A percentile compares a stretch with the other conserved stretches of the same genome.
phyloP scores from a whole-genome alignment of 2,797 vertebrate species.

The Oryzias sinensis region DNA sequence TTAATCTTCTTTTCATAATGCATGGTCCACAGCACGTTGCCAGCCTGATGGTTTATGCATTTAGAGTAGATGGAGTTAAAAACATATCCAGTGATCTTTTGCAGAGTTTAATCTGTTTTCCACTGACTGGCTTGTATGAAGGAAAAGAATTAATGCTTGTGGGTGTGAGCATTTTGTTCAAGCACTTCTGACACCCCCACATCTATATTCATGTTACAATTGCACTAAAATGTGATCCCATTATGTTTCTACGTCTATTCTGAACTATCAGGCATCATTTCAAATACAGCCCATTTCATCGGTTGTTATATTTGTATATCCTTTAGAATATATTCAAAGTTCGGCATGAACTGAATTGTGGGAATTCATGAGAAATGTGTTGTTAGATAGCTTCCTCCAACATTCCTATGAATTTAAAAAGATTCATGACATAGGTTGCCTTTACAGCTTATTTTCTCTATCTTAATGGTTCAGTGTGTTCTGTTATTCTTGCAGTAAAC shows the following conservation, averaged over 20 bases:
- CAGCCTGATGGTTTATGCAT: slow-evolving; percentile 62
- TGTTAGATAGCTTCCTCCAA: neutral
- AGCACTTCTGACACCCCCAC: neutral
- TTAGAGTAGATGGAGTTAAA: slow-evolving; percentile 51
- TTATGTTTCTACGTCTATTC: slow-evolving; percentile 3
- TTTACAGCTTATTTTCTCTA: too few species aligned
- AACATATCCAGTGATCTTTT: slow-evolving; percentile 39
- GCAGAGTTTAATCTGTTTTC: slow-evolving; percentile 52
- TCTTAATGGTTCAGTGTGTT: too few species aligned
- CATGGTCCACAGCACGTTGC: slow-evolving; percentile 46
- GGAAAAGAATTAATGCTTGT: slow-evolving; percentile 36
- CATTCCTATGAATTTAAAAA: too few species aligned
- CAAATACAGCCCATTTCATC: neutral
- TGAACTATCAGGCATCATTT: neutral
- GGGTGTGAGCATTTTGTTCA: slow-evolving; percentile 16
- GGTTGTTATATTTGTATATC: neutral
- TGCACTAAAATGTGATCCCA: neutral
- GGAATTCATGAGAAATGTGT: neutral
- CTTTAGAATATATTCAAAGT: neutral
- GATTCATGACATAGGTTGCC: too few species aligned
- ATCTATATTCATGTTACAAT: slow-evolving; percentile 1
- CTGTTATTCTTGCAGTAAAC: too few species aligned
- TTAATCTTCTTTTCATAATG: slow-evolving; percentile 59
- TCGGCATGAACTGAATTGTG: neutral
- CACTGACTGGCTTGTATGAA: slow-evolving; percentile 33